Base-by-base conservation (phyloP, 2,888 invertebrate genomes). In the Muscina levida region DNA sequence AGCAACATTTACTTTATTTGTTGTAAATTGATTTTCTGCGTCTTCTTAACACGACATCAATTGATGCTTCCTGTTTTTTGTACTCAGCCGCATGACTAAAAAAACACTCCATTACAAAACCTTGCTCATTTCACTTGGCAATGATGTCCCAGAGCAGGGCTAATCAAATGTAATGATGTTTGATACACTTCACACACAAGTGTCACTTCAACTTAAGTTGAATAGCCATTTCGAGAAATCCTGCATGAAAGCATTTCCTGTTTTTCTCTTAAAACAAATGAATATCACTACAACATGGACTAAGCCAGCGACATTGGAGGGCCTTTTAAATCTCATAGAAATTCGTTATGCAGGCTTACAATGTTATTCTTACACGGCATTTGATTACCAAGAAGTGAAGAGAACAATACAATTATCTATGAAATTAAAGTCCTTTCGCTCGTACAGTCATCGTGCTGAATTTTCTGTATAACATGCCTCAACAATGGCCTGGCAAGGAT, bases 131-230 rank as follows among this genome's bases (percentile, higher is more conserved):
- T 31, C 3, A 31, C 31, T 8, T 8, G 3, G 31, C 8, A 31
- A 31, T 5, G 31, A 11, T 67, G 11, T 51, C 37, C 22, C 39
- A 42, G 48, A 24, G n/a, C 5, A 39, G 22, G 15, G 17, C 42
- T 24, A 46, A 31, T 57, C 10, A 3, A 53, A 24, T 8, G 22
- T 22, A 53, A 53, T 13, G 1, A 11, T 3, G 11, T 53, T 53
- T 15, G 37, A n/a, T 37, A 31, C 57, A 67, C 80, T 80, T 80
- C 73, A 80, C 17, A 37, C 70, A 66, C 51, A 53, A 80, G 80
- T 80, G 76, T 77, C 80, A 80, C 80, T 80, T 80, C 70, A 80
- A 80, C 80, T 80, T 80, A 70, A 80, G 77, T 24, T 72, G 22
- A 57, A 66, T 57, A 73, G 5, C 22, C 57, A 70, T 59, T 42